Evolutionary conservation across 2,797 vertebrate species (phyloP), one percentile per base, ranked within the genome.

Genomic region (Lutjanus campechanus): DNA sequence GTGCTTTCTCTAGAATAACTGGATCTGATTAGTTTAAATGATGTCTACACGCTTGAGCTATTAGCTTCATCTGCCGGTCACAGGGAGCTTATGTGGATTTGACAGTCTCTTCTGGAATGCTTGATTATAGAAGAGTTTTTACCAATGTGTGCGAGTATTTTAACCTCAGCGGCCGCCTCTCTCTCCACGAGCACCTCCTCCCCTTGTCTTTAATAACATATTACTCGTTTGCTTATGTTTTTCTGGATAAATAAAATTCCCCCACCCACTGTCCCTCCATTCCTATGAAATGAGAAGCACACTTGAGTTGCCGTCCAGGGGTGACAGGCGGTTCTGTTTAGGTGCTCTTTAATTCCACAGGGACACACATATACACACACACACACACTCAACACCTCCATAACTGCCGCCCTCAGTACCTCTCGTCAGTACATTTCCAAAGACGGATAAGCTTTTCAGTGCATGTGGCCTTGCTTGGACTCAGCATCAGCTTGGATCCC

Each of bases 281-380:
- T 90, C 84, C 78, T 84, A 65, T 70, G 67, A 90, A 92, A 92
- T 88, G 85, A 91, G 82, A 85, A 85, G 67, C 87, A 87, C 66
- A 79, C 82, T 86, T 81, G 74, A 64, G 70, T 84, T 56, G 36
- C 62, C 65, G 74, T 90, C 82, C 85, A 83, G 76, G 55, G 10
- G 53, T 89, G 86, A 83, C 86, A 83, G 73, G 69, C 76, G 17
- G 79, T 81, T 91, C 73, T 87, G 71, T 88, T 92, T 87, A 85
- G 84, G 73, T 87, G 58, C 71, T 89, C 51, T 86, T 77, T 82
- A 83, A 84, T 76, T 83, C 73, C 67, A 58, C 50, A 58, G n/a
- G 41, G 41, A 46, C 58, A 68, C 70, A 53, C 11, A 41, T 58
- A 51, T 44, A 46, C 73, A 74, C 43, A 51, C 71, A 44, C 53